phyloP scores from a whole-genome alignment of 2,888 invertebrate genomes.

The Cantharis rufa region DNA sequence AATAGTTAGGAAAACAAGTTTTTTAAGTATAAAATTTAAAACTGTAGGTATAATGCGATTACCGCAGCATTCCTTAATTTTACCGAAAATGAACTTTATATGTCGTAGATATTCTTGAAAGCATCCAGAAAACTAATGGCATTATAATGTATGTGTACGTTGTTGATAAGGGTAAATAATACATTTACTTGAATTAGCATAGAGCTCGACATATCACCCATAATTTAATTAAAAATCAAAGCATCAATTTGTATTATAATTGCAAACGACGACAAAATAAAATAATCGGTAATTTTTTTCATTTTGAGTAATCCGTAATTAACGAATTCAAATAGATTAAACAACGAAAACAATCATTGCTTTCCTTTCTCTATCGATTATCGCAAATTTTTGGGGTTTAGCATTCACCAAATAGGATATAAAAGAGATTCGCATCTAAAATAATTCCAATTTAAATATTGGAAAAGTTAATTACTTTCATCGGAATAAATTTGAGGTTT shows the following conservation, averaged over 20 bases:
- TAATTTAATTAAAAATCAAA: constrained; percentile 18
- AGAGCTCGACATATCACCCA: constrained; percentile 1
- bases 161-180: constrained; percentile 5
- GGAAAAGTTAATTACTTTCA: background rate
- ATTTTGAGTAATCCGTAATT: background rate
- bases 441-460: background rate
- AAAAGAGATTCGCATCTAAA: background rate
- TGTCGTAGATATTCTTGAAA: background rate
- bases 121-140: constrained; percentile 1
- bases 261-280: constrained; percentile 11
- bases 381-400: background rate
- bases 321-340: background rate
- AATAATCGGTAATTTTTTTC: background rate
- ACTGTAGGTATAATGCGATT: background rate
- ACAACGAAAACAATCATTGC: background rate
- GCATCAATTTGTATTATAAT: constrained; percentile 14
- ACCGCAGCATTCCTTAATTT: background rate
- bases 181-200: constrained; percentile 5
- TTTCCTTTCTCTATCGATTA: background rate
- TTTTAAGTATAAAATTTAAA: no score
- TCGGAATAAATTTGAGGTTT: background rate
- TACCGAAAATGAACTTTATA: background rate
- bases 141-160: background rate
- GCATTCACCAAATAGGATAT: background rate
- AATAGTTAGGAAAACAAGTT: no score